These are phyloP conservation scores for Lepidocolaptes lacrymiger DNA, from an alignment of 2,797 vertebrate genomes.

Conservation along the genomic window DNA sequence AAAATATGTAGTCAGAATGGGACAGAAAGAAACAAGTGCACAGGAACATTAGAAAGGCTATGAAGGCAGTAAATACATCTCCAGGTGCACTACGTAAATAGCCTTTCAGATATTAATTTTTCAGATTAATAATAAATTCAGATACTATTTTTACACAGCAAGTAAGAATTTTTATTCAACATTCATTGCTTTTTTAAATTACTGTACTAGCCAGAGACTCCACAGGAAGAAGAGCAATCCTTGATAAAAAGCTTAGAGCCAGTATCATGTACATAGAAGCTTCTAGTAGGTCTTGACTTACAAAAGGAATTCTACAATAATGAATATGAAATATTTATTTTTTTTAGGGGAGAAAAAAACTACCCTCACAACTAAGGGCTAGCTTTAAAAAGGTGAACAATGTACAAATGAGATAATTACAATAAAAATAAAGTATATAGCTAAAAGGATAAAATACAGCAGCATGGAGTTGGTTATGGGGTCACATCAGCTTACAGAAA, in stretches of 20 bases:
- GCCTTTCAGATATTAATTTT: not conserved
- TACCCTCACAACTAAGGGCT: not conserved
- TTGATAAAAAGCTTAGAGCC: not conserved
- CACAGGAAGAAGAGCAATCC: not conserved
- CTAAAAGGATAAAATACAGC: not conserved
- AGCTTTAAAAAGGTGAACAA: not conserved
- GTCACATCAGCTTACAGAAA: not conserved
- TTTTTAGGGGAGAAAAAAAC: not conserved
- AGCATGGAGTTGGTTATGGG: not conserved
- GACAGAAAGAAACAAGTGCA: not conserved
- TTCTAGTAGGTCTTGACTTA: not conserved
- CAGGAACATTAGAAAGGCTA: not conserved
- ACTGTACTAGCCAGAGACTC: not conserved
- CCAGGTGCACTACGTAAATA: not conserved
- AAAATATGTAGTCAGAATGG: not conserved
- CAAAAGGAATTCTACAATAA: not conserved
- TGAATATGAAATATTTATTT: not conserved
- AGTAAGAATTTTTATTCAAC: not conserved
- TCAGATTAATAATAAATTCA: not conserved
- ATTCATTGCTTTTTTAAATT: not conserved
- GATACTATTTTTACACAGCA: not conserved
- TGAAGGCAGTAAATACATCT: not conserved
- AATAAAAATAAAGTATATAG: not conserved
- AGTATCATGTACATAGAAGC: not conserved
- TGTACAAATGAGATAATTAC: not conserved